Evolutionary conservation across 1,140 invertebrate species (phyloP).

Genomic region (Melanaphis sacchari): DNA sequence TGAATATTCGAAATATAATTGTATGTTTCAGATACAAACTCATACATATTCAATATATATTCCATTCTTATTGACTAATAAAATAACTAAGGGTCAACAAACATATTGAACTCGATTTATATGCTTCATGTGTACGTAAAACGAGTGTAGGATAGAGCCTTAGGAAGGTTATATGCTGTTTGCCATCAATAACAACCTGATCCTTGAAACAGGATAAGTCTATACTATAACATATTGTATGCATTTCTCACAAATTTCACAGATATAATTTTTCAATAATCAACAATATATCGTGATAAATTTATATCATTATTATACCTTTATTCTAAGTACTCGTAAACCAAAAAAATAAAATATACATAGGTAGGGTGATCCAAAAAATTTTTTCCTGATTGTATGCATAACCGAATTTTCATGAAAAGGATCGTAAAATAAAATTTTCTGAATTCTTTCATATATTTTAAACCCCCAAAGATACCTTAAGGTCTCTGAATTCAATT

Average conservation of each 20-base stretch:
- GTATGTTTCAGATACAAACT: background rate
- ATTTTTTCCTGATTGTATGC: too few species aligned
- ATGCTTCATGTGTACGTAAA: background rate
- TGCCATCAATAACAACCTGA: background rate
- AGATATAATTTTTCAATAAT: background rate
- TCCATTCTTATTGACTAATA: background rate
- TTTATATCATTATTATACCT: background rate
- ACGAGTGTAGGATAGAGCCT: background rate
- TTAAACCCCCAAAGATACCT: too few species aligned
- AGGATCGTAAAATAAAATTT: too few species aligned
- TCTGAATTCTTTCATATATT: too few species aligned
- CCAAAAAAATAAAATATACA: background rate
- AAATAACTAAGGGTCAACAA: background rate
- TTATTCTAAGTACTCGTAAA: background rate
- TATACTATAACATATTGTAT: background rate
- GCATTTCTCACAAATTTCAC: background rate
- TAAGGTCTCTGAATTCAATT: too few species aligned
- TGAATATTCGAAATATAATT: constrained; percentile 7
- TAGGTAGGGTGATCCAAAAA: too few species aligned
- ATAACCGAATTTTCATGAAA: too few species aligned
- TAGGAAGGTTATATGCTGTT: background rate
- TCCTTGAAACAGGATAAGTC: background rate
- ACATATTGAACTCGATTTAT: constrained; percentile 14
- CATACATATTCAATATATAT: background rate
- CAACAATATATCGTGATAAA: background rate